These are phyloP conservation scores for Eptesicus fuscus DNA, from an alignment of 2,113 vertebrate species.

Conservation along the genomic window DNA sequence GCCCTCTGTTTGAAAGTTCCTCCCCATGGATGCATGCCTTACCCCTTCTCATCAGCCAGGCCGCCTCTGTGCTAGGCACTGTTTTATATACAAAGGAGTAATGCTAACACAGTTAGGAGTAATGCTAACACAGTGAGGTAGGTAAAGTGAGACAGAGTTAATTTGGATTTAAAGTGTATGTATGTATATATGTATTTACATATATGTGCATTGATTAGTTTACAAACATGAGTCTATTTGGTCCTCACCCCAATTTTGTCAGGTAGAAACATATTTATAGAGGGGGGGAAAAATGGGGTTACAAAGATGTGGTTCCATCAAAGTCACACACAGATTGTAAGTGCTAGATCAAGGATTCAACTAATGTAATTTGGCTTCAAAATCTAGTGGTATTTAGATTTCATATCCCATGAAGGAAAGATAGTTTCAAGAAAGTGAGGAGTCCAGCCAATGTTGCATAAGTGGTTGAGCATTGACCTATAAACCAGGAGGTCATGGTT, in stretches of 20 bases:
- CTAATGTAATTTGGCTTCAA: background rate
- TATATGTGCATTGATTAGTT: background rate
- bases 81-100: background rate
- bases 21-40: fast-evolving
- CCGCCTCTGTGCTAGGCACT: background rate
- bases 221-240: background rate
- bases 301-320: background rate
- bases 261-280: background rate
- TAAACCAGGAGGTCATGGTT: no score
- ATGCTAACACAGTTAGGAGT: background rate
- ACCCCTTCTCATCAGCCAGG: background rate
- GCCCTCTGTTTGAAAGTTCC: background rate
- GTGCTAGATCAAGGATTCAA: background rate
- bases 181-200: background rate
- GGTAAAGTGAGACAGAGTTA: background rate
- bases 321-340: background rate
- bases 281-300: background rate
- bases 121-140: no score
- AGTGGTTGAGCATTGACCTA: no score
- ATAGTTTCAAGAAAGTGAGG: background rate
- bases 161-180: background rate
- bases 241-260: background rate
- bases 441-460: no score
- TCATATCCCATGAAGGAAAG: background rate
- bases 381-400: background rate